Evolutionary conservation across 1,140 invertebrate genomes (phyloP).

Genomic region (Spodoptera litura): DNA sequence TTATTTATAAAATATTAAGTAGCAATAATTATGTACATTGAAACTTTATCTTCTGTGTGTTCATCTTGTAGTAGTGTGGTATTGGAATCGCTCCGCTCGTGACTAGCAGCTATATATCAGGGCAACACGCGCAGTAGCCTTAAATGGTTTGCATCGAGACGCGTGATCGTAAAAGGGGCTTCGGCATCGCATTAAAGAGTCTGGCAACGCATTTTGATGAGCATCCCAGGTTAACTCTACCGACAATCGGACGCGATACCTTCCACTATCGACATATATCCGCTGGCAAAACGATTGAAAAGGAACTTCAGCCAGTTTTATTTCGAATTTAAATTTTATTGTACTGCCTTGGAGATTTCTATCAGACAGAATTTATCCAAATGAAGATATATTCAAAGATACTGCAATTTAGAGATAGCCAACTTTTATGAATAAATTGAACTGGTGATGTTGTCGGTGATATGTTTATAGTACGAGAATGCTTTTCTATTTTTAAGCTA

Average conservation of each 20-base stretch:
- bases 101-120: slow-evolving; percentile 51
- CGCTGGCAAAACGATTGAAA: slow-evolving; percentile 37
- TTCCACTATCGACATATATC: slow-evolving; percentile 45
- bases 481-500: too few relatives aligned
- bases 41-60: slow-evolving; percentile 20
- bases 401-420: neutral
- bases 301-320: slow-evolving; percentile 29
- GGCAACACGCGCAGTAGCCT: slow-evolving; percentile 54
- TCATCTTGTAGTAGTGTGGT: slow-evolving; percentile 43
- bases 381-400: slow-evolving; percentile 41
- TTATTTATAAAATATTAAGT: neutral
- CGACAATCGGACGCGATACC: slow-evolving; percentile 57
- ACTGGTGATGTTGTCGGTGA: neutral
- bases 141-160: slow-evolving; percentile 56
- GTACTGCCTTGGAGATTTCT: slow-evolving; percentile 28
- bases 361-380: slow-evolving; percentile 28
- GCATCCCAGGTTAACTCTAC: slow-evolving; percentile 50
- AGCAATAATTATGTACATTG: slow-evolving; percentile 20
- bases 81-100: slow-evolving; percentile 49
- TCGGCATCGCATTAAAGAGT: slow-evolving; percentile 53
- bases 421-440: slow-evolving; percentile 3
- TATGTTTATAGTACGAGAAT: too few relatives aligned
- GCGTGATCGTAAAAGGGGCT: slow-evolving; percentile 55
- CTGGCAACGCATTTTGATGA: slow-evolving; percentile 62
- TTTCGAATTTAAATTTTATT: slow-evolving; percentile 46